Evolutionary conservation across 2,888 invertebrate genomes (phyloP).

Genomic region (Drosophila meridiana): DNA sequence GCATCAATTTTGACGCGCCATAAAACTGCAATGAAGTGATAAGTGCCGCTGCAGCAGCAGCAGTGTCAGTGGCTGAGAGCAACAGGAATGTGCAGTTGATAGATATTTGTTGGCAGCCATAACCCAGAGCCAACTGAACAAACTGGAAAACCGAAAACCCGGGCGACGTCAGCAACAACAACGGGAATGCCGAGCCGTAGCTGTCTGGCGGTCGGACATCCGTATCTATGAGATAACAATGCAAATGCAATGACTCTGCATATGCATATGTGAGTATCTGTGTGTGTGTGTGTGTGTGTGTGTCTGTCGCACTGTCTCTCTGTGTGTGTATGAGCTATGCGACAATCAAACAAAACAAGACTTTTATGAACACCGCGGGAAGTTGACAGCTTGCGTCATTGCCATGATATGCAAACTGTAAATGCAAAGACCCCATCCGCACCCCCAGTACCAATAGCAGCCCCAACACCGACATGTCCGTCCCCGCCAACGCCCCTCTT

Average conservation of each 20-base stretch:
- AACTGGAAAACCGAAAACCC: conserved; percentile 41
- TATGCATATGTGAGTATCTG: conserved; percentile 24
- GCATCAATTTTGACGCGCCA: conserved; percentile 80
- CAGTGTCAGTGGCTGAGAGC: conserved; percentile 36
- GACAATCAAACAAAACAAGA: conserved; percentile 76
- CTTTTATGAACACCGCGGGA: conserved; percentile 82
- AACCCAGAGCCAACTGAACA: conserved; percentile 29
- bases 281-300: not conserved
- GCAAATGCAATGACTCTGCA: conserved; percentile 68
- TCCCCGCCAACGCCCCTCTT: too few species aligned
- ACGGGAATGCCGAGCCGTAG: conserved; percentile 30
- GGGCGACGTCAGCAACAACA: conserved; percentile 39
- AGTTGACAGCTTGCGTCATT: conserved; percentile 83
- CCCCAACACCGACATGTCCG: conserved; percentile 11
- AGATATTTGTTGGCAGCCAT: conserved; percentile 44
- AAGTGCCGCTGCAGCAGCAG: conserved; percentile 65
- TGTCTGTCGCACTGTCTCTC: conserved; percentile 15
- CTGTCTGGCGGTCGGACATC: conserved; percentile 61
- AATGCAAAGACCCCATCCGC: conserved; percentile 25
- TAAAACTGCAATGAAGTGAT: conserved; percentile 82
- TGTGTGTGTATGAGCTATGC: conserved; percentile 37
- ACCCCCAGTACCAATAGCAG: not conserved
- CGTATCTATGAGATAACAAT: conserved; percentile 77
- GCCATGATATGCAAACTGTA: conserved; percentile 74
- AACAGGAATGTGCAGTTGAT: conserved; percentile 67